Percentiles rank a stretch among this genome's conserved stretches.
Conservation (phyloP, 2,797 vertebrate species). For the Eremophila alpestris region DNA sequence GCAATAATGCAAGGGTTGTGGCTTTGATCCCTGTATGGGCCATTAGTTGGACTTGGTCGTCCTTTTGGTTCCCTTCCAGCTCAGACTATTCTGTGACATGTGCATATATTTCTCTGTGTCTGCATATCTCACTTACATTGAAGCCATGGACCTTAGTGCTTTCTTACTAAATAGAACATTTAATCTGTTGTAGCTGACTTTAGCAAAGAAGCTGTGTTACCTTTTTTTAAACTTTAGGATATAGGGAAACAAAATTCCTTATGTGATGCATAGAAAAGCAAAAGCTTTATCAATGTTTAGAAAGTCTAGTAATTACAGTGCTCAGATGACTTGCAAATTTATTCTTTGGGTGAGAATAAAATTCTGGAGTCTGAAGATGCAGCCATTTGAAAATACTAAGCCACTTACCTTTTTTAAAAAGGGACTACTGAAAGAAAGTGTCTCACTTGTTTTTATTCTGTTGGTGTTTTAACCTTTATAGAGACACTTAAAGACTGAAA, state of each 20-base stretch:
- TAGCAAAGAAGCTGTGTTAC: not conserved
- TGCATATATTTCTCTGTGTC: not conserved
- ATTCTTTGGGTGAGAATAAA: not conserved
- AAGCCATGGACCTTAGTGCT: not conserved
- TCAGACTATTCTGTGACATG: not conserved
- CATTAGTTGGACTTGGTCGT: not conserved
- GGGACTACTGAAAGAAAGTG: not conserved
- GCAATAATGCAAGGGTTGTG: not conserved
- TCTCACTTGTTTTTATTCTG: not conserved
- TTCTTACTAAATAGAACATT: not conserved
- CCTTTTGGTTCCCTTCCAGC: not conserved
- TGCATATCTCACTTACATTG: not conserved
- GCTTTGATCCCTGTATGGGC: accelerated
- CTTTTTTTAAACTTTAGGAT: not conserved
- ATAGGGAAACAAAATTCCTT: not conserved
- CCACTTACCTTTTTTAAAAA: not conserved
- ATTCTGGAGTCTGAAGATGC: not conserved
- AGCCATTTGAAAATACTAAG: not conserved
- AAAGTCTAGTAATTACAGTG: not conserved
- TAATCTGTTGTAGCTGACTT: not conserved
- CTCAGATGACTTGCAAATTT: not conserved
- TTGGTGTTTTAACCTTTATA: not conserved
- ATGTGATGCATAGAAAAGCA: not conserved
- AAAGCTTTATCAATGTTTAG: not conserved
- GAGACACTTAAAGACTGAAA: not conserved